phyloP scores from a whole-genome alignment of 2,113 vertebrate genomes.

The Bubalus kerabau region DNA sequence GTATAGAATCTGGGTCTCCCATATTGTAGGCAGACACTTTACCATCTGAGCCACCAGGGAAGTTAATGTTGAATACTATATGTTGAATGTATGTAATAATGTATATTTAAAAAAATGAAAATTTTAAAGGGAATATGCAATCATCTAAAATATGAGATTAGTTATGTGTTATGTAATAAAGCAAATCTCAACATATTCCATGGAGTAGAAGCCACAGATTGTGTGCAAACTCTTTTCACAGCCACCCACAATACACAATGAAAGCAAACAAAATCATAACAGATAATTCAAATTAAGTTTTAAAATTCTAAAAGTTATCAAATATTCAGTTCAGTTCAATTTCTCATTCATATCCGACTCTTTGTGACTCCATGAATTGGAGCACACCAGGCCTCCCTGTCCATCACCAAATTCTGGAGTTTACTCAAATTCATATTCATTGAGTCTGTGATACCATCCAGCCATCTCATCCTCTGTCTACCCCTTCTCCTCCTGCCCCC shows the following conservation, averaged over 20 bases:
- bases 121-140: not conserved
- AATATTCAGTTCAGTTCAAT: not conserved
- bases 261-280: not conserved
- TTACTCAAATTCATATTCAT: no score
- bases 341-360: fast-evolving
- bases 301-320: not conserved
- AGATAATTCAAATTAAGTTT: not conserved
- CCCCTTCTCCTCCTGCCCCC: no score
- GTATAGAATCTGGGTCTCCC: not conserved
- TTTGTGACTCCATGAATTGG: no score
- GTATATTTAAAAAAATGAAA: not conserved
- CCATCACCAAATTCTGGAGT: no score
- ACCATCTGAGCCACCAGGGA: not conserved
- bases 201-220: not conserved
- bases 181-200: not conserved
- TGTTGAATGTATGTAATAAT: not conserved
- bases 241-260: not conserved
- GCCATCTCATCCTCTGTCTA: no score
- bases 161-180: not conserved
- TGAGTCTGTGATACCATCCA: no score
- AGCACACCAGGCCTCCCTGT: no score
- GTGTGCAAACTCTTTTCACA: not conserved
- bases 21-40: not conserved
- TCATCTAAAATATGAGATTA: not conserved
- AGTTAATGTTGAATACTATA: not conserved